Conservation (phyloP, 2,797 vertebrate species). For the Artibeus lituratus region DNA sequence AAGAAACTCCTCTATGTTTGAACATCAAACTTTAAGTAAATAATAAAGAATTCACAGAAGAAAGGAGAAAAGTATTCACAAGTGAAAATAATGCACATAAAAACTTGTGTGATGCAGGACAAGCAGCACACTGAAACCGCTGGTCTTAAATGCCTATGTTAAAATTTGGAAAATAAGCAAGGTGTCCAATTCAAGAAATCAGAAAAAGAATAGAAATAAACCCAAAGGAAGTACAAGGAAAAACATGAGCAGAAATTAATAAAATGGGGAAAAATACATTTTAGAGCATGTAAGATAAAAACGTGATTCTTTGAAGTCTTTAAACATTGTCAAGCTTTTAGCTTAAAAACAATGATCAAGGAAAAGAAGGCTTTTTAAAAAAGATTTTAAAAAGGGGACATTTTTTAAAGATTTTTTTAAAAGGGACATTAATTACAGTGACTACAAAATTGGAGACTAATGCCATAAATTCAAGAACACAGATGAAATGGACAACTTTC, state of each 20-base stretch:
- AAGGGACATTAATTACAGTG: neutral
- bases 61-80: slow-evolving; percentile 23
- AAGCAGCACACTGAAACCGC: neutral
- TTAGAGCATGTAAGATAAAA: neutral
- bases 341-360: slow-evolving; percentile 2
- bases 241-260: slow-evolving; percentile 39
- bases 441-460: slow-evolving; percentile 22
- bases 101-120: neutral
- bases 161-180: slow-evolving; percentile 34
- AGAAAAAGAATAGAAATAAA: neutral
- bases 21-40: slow-evolving; percentile 31
- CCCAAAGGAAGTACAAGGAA: neutral
- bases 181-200: neutral
- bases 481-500: neutral
- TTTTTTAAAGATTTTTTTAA: too few relatives aligned
- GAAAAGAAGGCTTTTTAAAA: neutral
- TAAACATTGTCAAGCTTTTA: neutral
- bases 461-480: slow-evolving; percentile 19
- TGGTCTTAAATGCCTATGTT: neutral
- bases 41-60: neutral
- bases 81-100: slow-evolving; percentile 3
- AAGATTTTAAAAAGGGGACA: neutral
- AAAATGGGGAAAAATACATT: neutral
- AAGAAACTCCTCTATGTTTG: neutral
- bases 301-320: neutral